Percentiles rank a stretch among this genome's conserved stretches.
Conservation (phyloP, 1,140 invertebrate genomes). For the Musca vetustissima region DNA sequence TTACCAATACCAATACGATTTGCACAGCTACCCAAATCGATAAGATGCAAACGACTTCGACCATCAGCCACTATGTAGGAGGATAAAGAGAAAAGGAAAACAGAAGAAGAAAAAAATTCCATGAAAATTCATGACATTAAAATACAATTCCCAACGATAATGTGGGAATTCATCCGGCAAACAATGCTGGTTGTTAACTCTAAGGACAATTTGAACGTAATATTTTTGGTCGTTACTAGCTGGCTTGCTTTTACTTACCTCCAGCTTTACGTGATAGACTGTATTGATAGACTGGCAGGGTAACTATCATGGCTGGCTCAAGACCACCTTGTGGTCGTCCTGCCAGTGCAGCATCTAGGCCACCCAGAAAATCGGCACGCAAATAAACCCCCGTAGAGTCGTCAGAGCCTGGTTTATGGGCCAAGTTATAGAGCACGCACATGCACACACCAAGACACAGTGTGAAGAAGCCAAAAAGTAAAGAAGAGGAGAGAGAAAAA, state of each 20-base stretch:
- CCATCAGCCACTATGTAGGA: conserved; percentile 82
- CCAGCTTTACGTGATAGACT: conserved; percentile 85
- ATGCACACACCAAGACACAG: no score
- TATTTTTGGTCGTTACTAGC: neutral
- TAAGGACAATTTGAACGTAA: no score
- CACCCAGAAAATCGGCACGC: conserved; percentile 84
- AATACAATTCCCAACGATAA: conserved; percentile 3
- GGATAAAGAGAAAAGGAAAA: neutral
- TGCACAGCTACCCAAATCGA: conserved; percentile 87
- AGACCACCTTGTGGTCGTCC: conserved; percentile 72
- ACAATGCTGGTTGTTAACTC: neutral
- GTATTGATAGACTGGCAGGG: conserved; percentile 94
- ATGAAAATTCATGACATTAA: neutral
- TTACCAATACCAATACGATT: conserved; percentile 86
- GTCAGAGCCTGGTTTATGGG: conserved; percentile 68
- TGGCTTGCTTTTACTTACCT: conserved; percentile 67
- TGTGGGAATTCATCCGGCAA: neutral
- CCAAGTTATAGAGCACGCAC: neutral
- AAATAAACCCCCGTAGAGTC: conserved; percentile 87
- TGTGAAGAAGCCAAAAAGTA: neutral
- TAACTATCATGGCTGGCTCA: conserved; percentile 89
- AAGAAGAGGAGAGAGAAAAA: conserved; percentile 1
- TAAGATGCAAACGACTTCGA: conserved; percentile 86
- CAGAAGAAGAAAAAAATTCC: neutral
- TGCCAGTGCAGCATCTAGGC: conserved; percentile 85